phyloP scores from a whole-genome alignment of 2,113 vertebrate species.

The Tragulus kanchil region DNA sequence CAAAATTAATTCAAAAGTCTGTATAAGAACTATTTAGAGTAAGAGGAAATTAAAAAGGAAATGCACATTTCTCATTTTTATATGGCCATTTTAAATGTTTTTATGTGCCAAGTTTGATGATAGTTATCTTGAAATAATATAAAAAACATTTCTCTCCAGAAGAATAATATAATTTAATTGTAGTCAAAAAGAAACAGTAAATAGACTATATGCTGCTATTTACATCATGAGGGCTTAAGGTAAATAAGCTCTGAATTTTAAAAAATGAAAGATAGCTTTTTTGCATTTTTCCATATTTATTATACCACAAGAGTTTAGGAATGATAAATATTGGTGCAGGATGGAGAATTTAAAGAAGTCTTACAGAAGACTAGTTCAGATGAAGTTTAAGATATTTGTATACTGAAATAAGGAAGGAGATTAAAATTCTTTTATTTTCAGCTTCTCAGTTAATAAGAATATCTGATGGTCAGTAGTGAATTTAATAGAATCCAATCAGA shows the following conservation, averaged over 20 bases:
- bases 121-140: background rate
- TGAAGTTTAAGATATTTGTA: background rate
- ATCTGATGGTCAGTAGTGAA: background rate
- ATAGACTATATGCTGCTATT: background rate
- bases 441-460: background rate
- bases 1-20: slow-evolving; percentile 30
- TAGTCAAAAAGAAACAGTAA: background rate
- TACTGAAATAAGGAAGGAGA: background rate
- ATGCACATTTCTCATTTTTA: slow-evolving; percentile 19
- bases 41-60: slow-evolving; percentile 48
- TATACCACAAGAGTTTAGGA: background rate
- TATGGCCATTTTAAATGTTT: background rate
- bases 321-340: background rate
- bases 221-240: background rate
- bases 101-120: background rate
- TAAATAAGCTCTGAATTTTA: background rate
- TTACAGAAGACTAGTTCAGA: background rate
- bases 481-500: background rate
- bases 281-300: background rate
- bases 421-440: background rate
- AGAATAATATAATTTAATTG: background rate
- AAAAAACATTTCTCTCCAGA: background rate
- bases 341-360: background rate
- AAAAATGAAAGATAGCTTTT: background rate
- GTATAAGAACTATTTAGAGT: background rate